Base-by-base conservation (phyloP, 2,113 vertebrate genomes). In the Rafetus swinhoei region DNA sequence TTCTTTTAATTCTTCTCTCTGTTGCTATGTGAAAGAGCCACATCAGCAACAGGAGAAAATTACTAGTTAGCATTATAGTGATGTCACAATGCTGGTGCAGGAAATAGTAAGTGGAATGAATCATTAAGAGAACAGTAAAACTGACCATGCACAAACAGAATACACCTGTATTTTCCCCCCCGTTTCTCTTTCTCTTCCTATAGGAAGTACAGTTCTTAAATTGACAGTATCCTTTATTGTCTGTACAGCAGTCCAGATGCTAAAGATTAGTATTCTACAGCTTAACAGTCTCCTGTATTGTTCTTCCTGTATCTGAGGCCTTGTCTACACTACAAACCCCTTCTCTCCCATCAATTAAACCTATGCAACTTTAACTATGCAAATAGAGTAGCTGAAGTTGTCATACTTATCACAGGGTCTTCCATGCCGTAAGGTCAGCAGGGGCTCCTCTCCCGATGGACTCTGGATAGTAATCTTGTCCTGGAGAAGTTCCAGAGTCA, bases 201-300 rank as follows among this genome's bases (percentile, higher is more conserved):
- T 35, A 57, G 82, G 50, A 89, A 69, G 29, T 11, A 8, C 0
- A 24, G 0, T 10, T 79, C 91, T 54, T 15, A 87, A 84, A 54
- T 3, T 24, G 60, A 19, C 7, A 3, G 35, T 24, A 27, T 39
- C 24, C 18, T 25, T 25, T 56, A 39, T 12, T 81, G 65, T 35
- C 0, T 15, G 2, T 1, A 7, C 0, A 80, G 72, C 0, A 7
- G 59, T 35, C 52, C 1, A 29, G 79, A 62, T 1, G 12, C 19
- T 16, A 53, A 54, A 39, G 9, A 59, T 27, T 29, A 13, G 1
- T 3, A 11, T 80, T 10, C 50, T 22, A 32, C 12, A 15, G 4
- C 80, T 24, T 65, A 52, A 84, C 9, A 3, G 5, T 4, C 54
- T 76, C 55, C 35, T 56, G 39, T 14, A 19, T 25, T 22, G 35